Conservation (phyloP, 2,888 invertebrate species). For the Noctuana brunneofusca region DNA sequence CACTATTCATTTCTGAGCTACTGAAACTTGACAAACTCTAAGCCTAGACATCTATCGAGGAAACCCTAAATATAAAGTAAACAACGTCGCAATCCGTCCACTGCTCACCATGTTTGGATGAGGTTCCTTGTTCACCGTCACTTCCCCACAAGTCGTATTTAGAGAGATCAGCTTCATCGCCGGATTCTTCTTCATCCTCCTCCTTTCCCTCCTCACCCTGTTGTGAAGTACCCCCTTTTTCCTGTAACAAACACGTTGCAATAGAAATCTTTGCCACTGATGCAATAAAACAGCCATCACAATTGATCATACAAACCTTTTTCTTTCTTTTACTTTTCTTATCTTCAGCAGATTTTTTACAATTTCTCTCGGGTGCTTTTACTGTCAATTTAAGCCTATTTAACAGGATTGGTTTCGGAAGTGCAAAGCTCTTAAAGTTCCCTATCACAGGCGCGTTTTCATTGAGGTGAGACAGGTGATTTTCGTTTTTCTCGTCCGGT, state of each 20-base stretch:
- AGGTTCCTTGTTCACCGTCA: slow-evolving; percentile 78
- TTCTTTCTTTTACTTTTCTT: slow-evolving; percentile 60
- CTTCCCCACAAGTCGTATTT: slow-evolving; percentile 91
- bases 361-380: slow-evolving; percentile 61
- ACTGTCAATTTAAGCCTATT: slow-evolving; percentile 73
- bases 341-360: slow-evolving; percentile 49
- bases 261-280: slow-evolving; percentile 19
- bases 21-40: too few species aligned
- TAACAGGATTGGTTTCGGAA: slow-evolving; percentile 76
- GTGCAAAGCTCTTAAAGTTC: slow-evolving; percentile 78
- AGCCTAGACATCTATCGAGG: not conserved
- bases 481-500: slow-evolving; percentile 50
- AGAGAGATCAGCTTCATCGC: slow-evolving; percentile 87
- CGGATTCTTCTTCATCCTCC: slow-evolving; percentile 84
- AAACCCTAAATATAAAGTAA: not conserved
- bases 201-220: slow-evolving; percentile 76
- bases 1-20: not conserved
- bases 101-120: slow-evolving; percentile 60
- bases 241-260: slow-evolving; percentile 64
- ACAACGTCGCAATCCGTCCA: not conserved
- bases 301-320: slow-evolving; percentile 68
- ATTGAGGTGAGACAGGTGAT: slow-evolving; percentile 47
- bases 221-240: slow-evolving; percentile 57
- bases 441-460: slow-evolving; percentile 72
- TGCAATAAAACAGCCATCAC: slow-evolving; percentile 22